These are phyloP conservation scores for Otolemur garnettii DNA, from an alignment of 2,113 vertebrate genomes.

Conservation along the genomic window DNA sequence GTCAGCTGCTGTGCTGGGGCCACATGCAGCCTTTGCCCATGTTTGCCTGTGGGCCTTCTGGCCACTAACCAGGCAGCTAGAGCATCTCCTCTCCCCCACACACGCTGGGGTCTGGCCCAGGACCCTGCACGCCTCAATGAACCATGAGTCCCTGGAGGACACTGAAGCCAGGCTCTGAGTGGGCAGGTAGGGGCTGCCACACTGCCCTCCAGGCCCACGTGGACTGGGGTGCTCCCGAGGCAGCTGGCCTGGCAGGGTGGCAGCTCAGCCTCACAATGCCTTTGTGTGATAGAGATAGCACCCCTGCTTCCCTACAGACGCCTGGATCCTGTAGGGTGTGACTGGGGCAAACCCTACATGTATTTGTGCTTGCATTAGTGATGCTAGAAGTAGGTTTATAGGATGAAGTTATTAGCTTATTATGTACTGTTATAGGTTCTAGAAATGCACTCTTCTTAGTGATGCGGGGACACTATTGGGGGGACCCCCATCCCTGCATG, in stretches of 20 bases:
- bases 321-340: background rate
- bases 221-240: background rate
- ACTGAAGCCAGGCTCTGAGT: too few species aligned
- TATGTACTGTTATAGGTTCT: background rate
- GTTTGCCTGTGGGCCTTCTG: background rate
- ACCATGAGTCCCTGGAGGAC: background rate
- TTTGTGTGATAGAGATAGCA: background rate
- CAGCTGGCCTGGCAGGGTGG: background rate
- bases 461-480: background rate
- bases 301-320: background rate
- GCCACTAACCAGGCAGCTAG: background rate
- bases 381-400: background rate
- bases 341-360: background rate
- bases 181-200: background rate
- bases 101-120: background rate
- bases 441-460: background rate
- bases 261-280: background rate
- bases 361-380: background rate
- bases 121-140: too few species aligned
- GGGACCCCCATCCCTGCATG: background rate
- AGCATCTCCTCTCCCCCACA: background rate
- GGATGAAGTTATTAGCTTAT: background rate
- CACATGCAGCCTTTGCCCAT: background rate
- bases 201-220: background rate
- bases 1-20: rapidly evolving